Base-by-base conservation (phyloP, 1,140 invertebrate genomes). In the Camponotus floridanus region DNA sequence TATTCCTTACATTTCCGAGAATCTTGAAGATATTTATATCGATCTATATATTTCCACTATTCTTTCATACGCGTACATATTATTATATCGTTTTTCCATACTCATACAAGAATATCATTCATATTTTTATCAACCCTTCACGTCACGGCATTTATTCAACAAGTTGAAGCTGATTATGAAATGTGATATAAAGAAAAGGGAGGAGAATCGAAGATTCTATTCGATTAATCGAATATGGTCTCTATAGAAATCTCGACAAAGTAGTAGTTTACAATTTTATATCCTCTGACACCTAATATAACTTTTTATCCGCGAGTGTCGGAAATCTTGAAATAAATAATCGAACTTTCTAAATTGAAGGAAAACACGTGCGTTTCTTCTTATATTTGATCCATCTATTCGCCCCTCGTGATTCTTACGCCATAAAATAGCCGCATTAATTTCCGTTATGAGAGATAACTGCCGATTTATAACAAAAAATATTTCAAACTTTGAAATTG, bases 1-100 rank as follows among this genome's bases (percentile, higher is more conserved):
- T 45, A 42, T n/a, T 48, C 55, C 8, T 45, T 26, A 36, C n/a
- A 70, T 68, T 70, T 59, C 5, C 62, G 33, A 42, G 39, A 33
- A 73, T 73, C 6, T 33, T 39, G n/a, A 81, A 59, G 0, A 13
- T 18, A 21, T 31, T 21, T 45, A 36, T n/a, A 39, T 65, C 13
- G 45, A 48, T 48, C 15, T 51, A 51, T 51, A 51, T 18, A 57
- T 73, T 57, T 73, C 6, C 51, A 68, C 13, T 68, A 39, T 73
- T 57, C 55, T 73, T 57, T 73, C 11, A 21, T 3, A 11, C n/a
- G 36, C 4, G 5, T 36, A 57, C 9, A n/a, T 26, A 51, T 18
- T 6, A 11, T 68, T 15, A 73, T 9, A 36, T 57, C 11, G 4
- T 51, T 18, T 51, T 51, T 18, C 15, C 4, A 18, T 51, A 51